phyloP scores from a whole-genome alignment of 2,888 invertebrate species.

The Agrilus biguttatus region DNA sequence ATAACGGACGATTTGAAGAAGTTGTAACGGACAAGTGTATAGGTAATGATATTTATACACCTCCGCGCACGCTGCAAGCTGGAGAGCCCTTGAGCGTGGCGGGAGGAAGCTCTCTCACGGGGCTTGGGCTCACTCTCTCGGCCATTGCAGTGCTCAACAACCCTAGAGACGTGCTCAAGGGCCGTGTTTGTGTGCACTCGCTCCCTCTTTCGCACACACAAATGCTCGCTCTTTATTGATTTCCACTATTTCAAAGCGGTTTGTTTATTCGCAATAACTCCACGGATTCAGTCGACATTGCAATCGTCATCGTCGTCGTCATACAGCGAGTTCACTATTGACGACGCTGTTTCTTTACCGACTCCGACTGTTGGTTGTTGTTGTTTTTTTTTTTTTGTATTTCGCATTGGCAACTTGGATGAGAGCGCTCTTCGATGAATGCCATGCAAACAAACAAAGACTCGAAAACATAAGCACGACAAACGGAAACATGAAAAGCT shows the following conservation, averaged over 20 bases:
- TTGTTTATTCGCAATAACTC: constrained; percentile 4
- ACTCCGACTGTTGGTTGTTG: no score
- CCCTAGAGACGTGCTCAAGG: constrained; percentile 19
- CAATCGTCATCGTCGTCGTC: no score
- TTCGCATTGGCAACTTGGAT: no score
- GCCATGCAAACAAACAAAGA: no score
- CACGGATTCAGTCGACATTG: no score
- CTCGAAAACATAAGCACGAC: no score
- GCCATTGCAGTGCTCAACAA: constrained; percentile 8
- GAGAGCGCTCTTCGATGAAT: no score
- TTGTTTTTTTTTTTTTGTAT: no score
- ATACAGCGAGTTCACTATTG: no score
- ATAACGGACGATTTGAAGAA: no score
- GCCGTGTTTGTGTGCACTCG: constrained; percentile 11
- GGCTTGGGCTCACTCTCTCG: constrained; percentile 5
- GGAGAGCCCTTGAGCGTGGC: constrained; percentile 8
- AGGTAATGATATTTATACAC: constrained; percentile 8
- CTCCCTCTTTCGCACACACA: constrained; percentile 10
- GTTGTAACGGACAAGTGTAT: background rate
- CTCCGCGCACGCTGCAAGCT: constrained; percentile 4
- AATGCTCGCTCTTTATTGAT: constrained; percentile 12
- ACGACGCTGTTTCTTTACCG: no score
- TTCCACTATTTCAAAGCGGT: constrained; percentile 11
- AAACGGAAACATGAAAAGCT: no score
- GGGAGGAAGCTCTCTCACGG: constrained; percentile 10